Conservation (phyloP, 2,113 vertebrate genomes). For the Calonectris borealis region DNA sequence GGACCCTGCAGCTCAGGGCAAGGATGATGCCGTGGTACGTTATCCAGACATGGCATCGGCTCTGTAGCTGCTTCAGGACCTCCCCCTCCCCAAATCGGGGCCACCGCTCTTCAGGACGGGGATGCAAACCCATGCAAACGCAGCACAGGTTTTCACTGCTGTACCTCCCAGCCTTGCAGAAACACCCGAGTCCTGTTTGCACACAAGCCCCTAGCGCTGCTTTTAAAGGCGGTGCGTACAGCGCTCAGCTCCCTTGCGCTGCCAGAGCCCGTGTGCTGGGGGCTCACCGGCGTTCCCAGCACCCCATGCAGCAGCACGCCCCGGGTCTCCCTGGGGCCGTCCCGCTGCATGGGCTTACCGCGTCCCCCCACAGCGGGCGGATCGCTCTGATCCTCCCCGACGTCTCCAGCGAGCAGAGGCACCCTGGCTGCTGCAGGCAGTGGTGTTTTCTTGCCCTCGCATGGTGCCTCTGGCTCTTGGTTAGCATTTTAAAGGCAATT, state of each 20-base stretch:
- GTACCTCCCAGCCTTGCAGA: not conserved
- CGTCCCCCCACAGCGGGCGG: fast-evolving
- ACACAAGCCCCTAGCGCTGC: not conserved
- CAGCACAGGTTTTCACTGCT: not conserved
- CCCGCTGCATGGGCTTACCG: fast-evolving
- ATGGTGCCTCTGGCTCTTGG: not conserved
- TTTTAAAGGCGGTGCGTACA: fast-evolving
- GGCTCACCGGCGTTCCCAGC: fast-evolving
- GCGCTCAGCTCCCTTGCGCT: not conserved
- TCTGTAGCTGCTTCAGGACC: not conserved
- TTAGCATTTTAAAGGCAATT: not conserved
- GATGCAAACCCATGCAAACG: fast-evolving
- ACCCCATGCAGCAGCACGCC: not conserved
- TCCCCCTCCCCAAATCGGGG: fast-evolving
- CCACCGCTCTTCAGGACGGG: fast-evolving
- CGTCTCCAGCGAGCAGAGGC: not conserved
- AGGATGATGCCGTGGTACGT: fast-evolving
- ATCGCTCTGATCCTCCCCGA: not conserved
- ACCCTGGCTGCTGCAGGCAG: not conserved
- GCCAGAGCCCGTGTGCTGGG: not conserved
- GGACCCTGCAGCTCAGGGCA: not conserved
- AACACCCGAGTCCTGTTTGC: not conserved
- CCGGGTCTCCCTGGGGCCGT: fast-evolving
- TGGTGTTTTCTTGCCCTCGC: not conserved
- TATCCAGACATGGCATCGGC: fast-evolving